Conservation (phyloP, 2,888 invertebrate genomes). For the Steinernema carpocapsae region DNA sequence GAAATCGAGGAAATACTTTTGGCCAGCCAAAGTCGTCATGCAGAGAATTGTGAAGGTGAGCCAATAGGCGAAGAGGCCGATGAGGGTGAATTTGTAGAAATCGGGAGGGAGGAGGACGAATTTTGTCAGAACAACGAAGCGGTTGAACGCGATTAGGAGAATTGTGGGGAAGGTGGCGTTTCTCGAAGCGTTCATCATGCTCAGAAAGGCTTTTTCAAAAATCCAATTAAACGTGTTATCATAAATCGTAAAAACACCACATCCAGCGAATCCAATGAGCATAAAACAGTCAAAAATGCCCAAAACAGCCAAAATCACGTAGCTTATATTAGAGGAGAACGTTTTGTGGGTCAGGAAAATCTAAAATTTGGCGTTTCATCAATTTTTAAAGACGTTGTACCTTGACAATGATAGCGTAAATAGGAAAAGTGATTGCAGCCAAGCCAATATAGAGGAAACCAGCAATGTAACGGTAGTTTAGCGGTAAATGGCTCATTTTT, state of each 20-base stretch:
- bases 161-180: neutral
- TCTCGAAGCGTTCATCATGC: neutral
- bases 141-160: neutral
- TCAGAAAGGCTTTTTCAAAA: neutral
- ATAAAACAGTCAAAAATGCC: neutral
- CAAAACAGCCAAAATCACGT: neutral
- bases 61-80: neutral
- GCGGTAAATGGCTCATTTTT: neutral
- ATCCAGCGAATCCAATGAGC: neutral
- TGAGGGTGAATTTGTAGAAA: neutral
- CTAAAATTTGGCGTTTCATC: neutral
- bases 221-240: neutral
- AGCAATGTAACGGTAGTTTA: neutral
- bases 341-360: neutral
- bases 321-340: neutral
- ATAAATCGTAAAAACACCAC: neutral
- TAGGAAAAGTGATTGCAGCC: neutral
- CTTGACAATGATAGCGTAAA: neutral
- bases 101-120: neutral
- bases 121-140: neutral
- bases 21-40: neutral
- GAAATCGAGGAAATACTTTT: neutral
- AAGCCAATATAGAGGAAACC: neutral
- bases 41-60: neutral
- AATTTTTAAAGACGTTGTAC: neutral